These are phyloP conservation scores for Proales similis DNA, from an alignment of 1,140 invertebrate species.

Conservation along the genomic window DNA sequence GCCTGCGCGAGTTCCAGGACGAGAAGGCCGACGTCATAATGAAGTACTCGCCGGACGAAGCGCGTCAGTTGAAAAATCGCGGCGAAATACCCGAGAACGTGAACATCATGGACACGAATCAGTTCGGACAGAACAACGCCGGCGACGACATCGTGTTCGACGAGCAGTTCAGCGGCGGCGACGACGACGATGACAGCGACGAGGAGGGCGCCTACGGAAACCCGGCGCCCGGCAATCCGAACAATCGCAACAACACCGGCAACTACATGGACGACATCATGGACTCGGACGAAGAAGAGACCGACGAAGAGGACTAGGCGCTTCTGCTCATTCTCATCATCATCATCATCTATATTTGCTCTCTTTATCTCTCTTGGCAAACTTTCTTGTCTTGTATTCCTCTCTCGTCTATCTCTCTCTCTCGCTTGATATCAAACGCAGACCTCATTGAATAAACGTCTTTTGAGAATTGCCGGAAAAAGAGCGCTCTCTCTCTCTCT, in stretches of 20 bases:
- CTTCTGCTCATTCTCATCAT: background rate
- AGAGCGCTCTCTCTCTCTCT: background rate
- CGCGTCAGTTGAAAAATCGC: conserved; percentile 89
- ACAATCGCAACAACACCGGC: conserved; percentile 15
- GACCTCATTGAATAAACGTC: background rate
- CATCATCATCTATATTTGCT: no score
- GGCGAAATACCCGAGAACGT: conserved; percentile 85
- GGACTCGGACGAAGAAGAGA: conserved; percentile 31
- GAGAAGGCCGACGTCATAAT: conserved; percentile 98
- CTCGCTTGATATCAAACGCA: background rate
- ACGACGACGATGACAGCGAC: conserved; percentile 12
- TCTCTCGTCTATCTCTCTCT: background rate
- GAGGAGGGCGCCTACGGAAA: conserved; percentile 6
- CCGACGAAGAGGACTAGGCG: conserved; percentile 26
- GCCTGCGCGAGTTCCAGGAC: conserved; percentile 92
- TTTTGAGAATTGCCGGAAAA: background rate
- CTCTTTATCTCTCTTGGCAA: background rate
- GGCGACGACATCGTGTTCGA: conserved; percentile 29
- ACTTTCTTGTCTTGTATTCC: background rate
- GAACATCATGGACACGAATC: conserved; percentile 38
- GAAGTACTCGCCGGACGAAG: conserved; percentile 97
- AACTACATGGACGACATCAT: conserved; percentile 2
- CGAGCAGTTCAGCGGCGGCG: background rate
- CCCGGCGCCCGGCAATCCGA: conserved; percentile 20
- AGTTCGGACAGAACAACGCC: conserved; percentile 4